These are phyloP conservation scores for Dicyrtoma fusca DNA, from an alignment of 2,888 invertebrate species.

Conservation along the genomic window DNA sequence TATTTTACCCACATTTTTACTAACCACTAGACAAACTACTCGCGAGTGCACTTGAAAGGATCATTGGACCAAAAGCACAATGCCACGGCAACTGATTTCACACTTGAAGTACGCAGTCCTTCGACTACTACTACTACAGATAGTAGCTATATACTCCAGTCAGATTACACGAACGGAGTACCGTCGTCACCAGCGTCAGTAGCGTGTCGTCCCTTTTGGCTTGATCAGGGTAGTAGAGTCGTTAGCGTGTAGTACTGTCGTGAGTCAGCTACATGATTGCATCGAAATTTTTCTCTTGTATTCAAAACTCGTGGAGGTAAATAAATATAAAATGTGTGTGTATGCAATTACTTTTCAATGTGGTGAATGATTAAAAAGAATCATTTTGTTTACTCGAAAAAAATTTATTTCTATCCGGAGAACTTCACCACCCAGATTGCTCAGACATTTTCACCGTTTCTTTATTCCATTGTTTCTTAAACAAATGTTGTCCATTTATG, in stretches of 20 bases:
- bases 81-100: neutral
- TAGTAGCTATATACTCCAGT: too few relatives aligned
- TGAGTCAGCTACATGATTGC: neutral
- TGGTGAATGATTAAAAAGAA: slow-evolving; percentile 1
- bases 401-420: slow-evolving; percentile 6
- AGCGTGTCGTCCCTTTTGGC: neutral
- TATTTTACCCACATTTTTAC: slow-evolving; percentile 28
- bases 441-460: neutral
- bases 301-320: too few relatives aligned
- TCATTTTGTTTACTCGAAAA: too few relatives aligned
- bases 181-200: slow-evolving; percentile 10
- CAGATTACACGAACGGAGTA: neutral
- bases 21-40: slow-evolving; percentile 34
- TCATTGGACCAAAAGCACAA: neutral
- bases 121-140: too few relatives aligned
- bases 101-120: too few relatives aligned
- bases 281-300: too few relatives aligned
- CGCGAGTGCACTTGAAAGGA: slow-evolving; percentile 2
- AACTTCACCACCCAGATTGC: slow-evolving; percentile 17
- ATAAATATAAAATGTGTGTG: too few relatives aligned
- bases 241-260: neutral
- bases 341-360: too few relatives aligned
- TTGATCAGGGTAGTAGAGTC: too few relatives aligned
- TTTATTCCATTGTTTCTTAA: neutral
- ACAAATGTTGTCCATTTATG: neutral